Conservation (phyloP, 2,888 invertebrate species). For the Sylvicola cinctus region DNA sequence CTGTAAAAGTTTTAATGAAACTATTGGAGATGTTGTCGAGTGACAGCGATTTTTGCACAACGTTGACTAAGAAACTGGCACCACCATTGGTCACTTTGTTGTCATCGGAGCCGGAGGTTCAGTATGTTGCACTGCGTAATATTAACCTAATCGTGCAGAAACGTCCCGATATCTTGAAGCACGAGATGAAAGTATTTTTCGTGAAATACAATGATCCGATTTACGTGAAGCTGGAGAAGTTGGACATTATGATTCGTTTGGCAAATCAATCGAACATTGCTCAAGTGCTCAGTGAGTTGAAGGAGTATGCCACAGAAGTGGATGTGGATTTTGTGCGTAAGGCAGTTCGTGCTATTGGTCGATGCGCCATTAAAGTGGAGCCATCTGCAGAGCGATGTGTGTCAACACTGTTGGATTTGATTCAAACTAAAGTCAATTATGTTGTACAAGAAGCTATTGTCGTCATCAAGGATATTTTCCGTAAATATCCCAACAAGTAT, state of each 20-base stretch:
- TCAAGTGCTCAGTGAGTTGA: constrained; percentile 91
- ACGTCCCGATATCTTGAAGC: constrained; percentile 92
- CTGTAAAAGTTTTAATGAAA: constrained; percentile 96
- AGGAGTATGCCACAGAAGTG: constrained; percentile 97
- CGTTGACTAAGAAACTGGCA: constrained; percentile 88
- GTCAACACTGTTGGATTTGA: constrained; percentile 87
- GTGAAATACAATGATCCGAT: constrained; percentile 99
- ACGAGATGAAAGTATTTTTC: constrained; percentile 99
- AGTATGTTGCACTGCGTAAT: constrained; percentile 94
- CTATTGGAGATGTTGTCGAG: constrained; percentile 91
- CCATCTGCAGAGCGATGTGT: constrained; percentile 97
- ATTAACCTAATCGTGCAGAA: constrained; percentile 99
- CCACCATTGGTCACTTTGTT: constrained; percentile 96
- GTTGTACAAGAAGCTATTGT: constrained; percentile 99
- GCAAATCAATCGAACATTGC: constrained; percentile 97
- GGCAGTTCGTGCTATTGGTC: constrained; percentile 93
- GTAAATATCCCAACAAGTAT: constrained; percentile 98
- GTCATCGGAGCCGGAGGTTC: constrained; percentile 97
- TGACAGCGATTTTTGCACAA: constrained; percentile 83
- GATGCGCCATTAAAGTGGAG: constrained; percentile 97
- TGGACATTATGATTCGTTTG: constrained; percentile 98
- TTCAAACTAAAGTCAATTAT: constrained; percentile 99
- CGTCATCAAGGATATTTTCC: constrained; percentile 94
- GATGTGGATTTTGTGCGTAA: constrained; percentile 99
- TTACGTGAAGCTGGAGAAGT: constrained; percentile 95